Base-by-base conservation (phyloP, 30 jellyfish, hydroid and myxozoan species). In the Nemopilema nomurai region DNA sequence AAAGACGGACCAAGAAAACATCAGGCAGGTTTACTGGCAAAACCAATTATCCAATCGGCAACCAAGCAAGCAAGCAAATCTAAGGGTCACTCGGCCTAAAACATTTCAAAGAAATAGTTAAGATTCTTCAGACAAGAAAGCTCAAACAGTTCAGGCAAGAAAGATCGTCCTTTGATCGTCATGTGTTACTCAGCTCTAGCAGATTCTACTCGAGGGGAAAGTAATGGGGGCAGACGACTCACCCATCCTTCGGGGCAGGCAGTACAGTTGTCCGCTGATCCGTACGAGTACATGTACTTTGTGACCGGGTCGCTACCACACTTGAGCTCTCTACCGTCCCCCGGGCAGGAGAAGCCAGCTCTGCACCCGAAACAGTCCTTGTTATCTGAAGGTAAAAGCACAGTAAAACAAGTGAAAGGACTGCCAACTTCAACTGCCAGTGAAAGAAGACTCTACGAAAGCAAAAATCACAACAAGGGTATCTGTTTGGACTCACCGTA, bases 191-290 rank as follows among this genome's bases (percentile, higher is more conserved):
- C n/a, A n/a, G n/a, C n/a, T n/a, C n/a, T n/a, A n/a, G n/a, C n/a
- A n/a, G n/a, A n/a, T n/a, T n/a, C n/a, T n/a, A n/a, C n/a, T n/a
- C n/a, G n/a, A n/a, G n/a, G n/a, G n/a, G n/a, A n/a, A n/a, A n/a
- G n/a, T n/a, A n/a, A n/a, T n/a, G n/a, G n/a, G n/a, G n/a, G 1
- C 24, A 20, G 25, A 32, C 24, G 30, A 49, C 92, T 53, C 74
- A 91, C 98, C 96, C 94, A 91, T 19, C 98, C 98, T 49, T 86
- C 95, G 1, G 98, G 96, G 72, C 98, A 91, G 1, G 87, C 87
- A 6, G 95, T 23, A 74, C 98, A 91, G 25, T 67, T 67, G 27
- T 74, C 91, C 32, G 96, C 87, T 52, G 91, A 74, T 29, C 98
- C 98, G 62, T 86, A 91, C 51, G 98, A 69, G 63, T 71, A 91